Evolutionary conservation across 1,140 invertebrate species (phyloP), one percentile per base, ranked within the genome.

Genomic region (Aphidius gifuensis): DNA sequence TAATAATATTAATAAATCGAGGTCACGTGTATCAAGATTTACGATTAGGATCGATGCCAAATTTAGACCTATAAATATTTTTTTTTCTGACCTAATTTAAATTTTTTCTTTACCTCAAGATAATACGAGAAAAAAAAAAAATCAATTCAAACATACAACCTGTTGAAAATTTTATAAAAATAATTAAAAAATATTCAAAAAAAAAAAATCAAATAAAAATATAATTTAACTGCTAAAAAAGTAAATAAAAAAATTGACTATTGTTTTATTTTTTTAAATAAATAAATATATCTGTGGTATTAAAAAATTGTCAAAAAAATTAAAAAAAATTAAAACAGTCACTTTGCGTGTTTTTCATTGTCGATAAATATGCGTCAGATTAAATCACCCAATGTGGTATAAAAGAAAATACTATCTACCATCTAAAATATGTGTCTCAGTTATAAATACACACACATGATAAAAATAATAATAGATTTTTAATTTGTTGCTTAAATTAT

Each of bases 121-220:
- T 32, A 32, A 32, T 3, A 32, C 2, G 4, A 32, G 1, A 32
- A 32, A 32, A 32, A 32, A 32, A 32, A 32, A 32, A 32, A 32
- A 32, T 0, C 2, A 32, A 32, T 32, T 4, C 23, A 32, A 32
- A 2, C 1, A 32, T 32, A 3, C 23, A 32, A 32, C 23, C 5
- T 42, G n/a, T 55, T 43, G 5, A 54, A 56, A 53, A 46, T 49
- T n/a, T 43, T 16, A 16, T 16, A 16, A 16, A 16, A 16, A 0
- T 16, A 16, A 16, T 16, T 16, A 16, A 16, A 16, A 16, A 16
- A 16, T 16, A 16, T 16, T 40, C 49, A 62, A 61, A 55, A 50
- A 16, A 55, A 69, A 68, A 63, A 60, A 66, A 2, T 39, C 39
- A 54, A 58, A 39, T 23, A n/a, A 47, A n/a, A 67, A 69, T 77